Conservation (phyloP, 2,113 vertebrate species). For the Spizaetus ornatus region DNA sequence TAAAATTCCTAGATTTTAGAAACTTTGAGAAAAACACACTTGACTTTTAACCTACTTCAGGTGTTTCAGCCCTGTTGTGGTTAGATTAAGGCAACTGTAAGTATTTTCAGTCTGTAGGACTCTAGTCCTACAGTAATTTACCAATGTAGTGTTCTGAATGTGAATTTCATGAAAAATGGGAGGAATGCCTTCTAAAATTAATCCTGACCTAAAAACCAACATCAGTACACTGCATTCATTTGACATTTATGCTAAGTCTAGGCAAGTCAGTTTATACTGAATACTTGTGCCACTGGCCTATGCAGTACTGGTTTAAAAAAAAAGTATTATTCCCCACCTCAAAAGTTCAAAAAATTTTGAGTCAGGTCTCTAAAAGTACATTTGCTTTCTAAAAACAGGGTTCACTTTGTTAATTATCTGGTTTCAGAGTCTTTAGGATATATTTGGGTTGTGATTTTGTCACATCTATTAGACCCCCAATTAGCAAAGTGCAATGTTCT, state of each 20-base stretch:
- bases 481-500: background rate
- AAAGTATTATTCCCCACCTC: background rate
- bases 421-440: background rate
- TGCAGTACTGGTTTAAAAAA: rapidly evolving
- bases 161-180: background rate
- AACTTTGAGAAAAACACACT: background rate
- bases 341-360: background rate
- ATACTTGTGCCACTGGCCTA: background rate
- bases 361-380: background rate
- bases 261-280: background rate
- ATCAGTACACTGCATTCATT: background rate
- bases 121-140: background rate
- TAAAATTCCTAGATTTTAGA: background rate
- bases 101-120: background rate
- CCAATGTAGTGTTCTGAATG: background rate
- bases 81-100: background rate
- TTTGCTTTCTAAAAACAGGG: background rate
- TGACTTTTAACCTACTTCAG: background rate
- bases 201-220: background rate
- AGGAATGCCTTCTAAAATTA: background rate
- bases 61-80: background rate
- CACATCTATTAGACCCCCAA: background rate
- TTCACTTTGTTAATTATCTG: background rate
- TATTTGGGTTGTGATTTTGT: background rate
- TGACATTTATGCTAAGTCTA: background rate